Evolutionary conservation across 2,797 vertebrate genomes (phyloP).

Genomic region (Poeciliopsis presidionis): DNA sequence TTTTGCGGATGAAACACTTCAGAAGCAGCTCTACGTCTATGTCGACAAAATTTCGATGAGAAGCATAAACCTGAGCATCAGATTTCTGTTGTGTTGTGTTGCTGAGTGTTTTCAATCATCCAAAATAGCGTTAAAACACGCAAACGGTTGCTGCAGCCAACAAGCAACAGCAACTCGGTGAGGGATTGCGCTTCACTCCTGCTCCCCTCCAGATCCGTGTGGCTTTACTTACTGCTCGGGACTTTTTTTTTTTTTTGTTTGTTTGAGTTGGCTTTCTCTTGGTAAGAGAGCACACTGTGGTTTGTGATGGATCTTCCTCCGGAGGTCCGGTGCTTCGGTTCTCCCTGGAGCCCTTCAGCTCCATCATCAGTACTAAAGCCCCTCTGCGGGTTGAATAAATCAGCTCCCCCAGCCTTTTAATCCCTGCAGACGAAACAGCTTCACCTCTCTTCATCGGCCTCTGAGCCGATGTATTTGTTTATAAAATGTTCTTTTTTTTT

Average conservation of each 20-base stretch:
- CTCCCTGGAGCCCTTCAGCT: conserved; percentile 63
- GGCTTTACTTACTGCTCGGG: conserved; percentile 69
- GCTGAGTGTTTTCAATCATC: conserved; percentile 69
- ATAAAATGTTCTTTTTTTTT: conserved; percentile 10
- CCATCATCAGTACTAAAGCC: conserved; percentile 59
- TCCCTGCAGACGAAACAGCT: conserved; percentile 43
- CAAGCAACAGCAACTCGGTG: conserved; percentile 61
- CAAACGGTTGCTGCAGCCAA: conserved; percentile 52
- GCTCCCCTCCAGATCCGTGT: conserved; percentile 71
- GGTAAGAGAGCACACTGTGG: conserved; percentile 54
- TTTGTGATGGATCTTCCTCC: conserved; percentile 60
- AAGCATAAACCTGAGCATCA: conserved; percentile 45
- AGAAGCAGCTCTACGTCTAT: conserved; percentile 31
- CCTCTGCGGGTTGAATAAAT: conserved; percentile 53
- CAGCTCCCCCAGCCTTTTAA: conserved; percentile 52
- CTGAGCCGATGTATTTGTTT: conserved; percentile 5
- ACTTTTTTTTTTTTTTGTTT: conserved; percentile 48
- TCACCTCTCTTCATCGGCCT: conserved; percentile 25
- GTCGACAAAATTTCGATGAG: conserved; percentile 37
- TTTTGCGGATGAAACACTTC: conserved; percentile 24
- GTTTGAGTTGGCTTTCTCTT: conserved; percentile 68
- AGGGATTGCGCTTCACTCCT: conserved; percentile 67
- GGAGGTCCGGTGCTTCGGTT: conserved; percentile 46
- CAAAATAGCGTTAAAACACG: conserved; percentile 64
- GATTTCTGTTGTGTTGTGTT: conserved; percentile 18